phyloP scores from a whole-genome alignment of 2,113 vertebrate genomes.

The Ondatra zibethicus region DNA sequence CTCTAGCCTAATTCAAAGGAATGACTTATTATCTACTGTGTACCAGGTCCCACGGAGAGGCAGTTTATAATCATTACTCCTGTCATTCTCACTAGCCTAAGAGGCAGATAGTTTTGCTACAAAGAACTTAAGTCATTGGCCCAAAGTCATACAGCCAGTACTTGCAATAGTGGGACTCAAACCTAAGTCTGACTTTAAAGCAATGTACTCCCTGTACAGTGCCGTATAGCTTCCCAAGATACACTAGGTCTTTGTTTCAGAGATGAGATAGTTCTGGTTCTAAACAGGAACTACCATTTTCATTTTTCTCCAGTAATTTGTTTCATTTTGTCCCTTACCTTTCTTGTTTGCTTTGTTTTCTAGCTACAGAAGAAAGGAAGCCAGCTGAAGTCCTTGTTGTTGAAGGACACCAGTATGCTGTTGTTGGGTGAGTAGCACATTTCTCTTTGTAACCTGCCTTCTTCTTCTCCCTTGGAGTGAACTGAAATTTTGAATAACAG shows the following conservation, averaged over 20 bases:
- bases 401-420: slow-evolving; percentile 95
- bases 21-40: not conserved
- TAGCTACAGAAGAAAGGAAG: slow-evolving; percentile 93
- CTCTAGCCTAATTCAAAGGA: not conserved
- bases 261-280: slow-evolving; percentile 1
- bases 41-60: not conserved
- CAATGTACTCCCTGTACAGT: not conserved
- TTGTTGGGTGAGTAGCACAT: slow-evolving; percentile 92
- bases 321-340: slow-evolving; percentile 33
- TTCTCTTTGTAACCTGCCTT: slow-evolving; percentile 56
- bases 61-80: not conserved
- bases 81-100: not conserved
- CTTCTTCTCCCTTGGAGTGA: not conserved
- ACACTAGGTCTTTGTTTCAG: slow-evolving; percentile 10
- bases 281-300: not conserved
- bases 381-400: slow-evolving; percentile 94
- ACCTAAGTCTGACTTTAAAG: slow-evolving; percentile 1
- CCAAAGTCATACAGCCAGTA: not conserved
- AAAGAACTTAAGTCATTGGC: slow-evolving; percentile 17
- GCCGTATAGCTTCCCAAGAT: not conserved
- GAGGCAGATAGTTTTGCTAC: not conserved
- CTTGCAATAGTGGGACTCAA: not conserved
- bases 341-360: slow-evolving; percentile 69
- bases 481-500: slow-evolving; percentile 51
- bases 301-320: not conserved